Percentiles rank a stretch among this genome's conserved stretches.
Conservation (phyloP, 2,797 vertebrate genomes). For the Thaleichthys pacificus region DNA sequence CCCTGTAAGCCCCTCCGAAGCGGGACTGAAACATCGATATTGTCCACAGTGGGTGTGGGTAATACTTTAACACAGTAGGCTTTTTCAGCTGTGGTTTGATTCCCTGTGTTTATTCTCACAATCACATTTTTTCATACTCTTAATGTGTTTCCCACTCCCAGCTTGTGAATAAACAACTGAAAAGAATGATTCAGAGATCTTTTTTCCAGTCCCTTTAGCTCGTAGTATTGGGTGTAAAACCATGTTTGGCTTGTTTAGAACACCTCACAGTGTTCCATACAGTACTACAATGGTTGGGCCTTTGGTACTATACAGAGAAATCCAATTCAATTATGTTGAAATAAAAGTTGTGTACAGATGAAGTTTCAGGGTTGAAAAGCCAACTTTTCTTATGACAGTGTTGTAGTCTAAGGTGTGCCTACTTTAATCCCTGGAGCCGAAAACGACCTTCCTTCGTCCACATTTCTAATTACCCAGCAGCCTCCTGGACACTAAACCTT, state of each 20-base stretch:
- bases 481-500: constrained; percentile 69
- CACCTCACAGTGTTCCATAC: too few relatives aligned
- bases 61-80: constrained; percentile 58
- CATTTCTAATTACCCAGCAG: constrained; percentile 69
- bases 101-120: constrained; percentile 42
- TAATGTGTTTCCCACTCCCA: constrained; percentile 29
- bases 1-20: constrained; percentile 43
- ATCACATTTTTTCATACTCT: constrained; percentile 25
- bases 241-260: not conserved
- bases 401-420: constrained; percentile 19
- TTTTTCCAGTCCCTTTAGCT: constrained; percentile 2
- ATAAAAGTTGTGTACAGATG: not conserved
- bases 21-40: constrained; percentile 47
- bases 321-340: not conserved
- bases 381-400: not conserved
- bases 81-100: constrained; percentile 50
- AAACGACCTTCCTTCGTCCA: constrained; percentile 74
- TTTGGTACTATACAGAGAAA: not conserved
- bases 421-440: constrained; percentile 61
- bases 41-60: constrained; percentile 51
- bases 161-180: constrained; percentile 22
- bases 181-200: constrained; percentile 20
- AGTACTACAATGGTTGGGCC: not conserved
- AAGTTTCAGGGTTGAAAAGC: not conserved
- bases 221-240: not conserved